Conservation (phyloP, 2,888 invertebrate species). For the Charanyca ferruginea region DNA sequence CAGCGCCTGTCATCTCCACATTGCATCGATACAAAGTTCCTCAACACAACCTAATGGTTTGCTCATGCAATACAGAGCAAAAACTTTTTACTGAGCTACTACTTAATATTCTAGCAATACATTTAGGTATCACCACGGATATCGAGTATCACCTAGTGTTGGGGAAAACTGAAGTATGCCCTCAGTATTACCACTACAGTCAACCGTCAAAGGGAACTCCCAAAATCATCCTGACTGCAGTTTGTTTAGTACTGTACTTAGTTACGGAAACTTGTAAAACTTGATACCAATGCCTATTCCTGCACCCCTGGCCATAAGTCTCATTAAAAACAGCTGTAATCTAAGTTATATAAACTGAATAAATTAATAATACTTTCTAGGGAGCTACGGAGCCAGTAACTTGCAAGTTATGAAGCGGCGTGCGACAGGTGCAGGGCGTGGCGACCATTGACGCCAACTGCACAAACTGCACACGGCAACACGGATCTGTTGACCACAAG, state of each 20-base stretch:
- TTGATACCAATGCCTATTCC: no score
- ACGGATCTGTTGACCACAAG: slow-evolving; percentile 18
- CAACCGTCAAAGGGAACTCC: no score
- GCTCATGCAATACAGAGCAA: slow-evolving; percentile 15
- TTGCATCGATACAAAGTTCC: neutral
- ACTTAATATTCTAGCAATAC: no score
- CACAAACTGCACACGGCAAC: slow-evolving; percentile 15
- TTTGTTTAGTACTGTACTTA: no score
- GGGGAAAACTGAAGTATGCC: no score
- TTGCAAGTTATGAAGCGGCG: slow-evolving; percentile 5
- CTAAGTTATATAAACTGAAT: neutral
- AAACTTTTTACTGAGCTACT: no score
- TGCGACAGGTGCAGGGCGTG: slow-evolving; percentile 44
- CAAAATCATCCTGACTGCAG: no score
- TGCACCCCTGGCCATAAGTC: no score
- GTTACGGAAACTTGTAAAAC: no score
- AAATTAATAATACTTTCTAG: slow-evolving; percentile 31
- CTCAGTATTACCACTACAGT: no score
- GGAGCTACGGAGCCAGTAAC: slow-evolving; percentile 1
- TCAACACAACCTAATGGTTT: neutral
- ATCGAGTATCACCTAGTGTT: no score
- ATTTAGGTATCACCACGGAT: no score
- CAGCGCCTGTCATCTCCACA: slow-evolving; percentile 3
- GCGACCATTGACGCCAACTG: slow-evolving; percentile 46
- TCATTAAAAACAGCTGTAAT: neutral